Conservation (phyloP, 2,797 vertebrate genomes). For the Psittacula derbiana region DNA sequence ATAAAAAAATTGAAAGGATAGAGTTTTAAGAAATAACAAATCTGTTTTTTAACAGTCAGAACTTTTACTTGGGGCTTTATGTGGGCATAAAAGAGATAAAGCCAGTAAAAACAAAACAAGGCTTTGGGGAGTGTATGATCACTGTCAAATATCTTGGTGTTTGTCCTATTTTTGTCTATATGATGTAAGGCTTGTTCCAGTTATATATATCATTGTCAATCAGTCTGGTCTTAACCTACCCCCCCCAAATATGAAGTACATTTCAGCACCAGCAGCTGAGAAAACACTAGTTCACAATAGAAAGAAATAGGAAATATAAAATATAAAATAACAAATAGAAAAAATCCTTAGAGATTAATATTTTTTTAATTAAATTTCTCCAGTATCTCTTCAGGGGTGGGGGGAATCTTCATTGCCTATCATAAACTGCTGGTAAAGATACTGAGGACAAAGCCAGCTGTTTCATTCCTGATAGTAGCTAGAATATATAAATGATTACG, state of each 20-base stretch:
- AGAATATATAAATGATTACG: neutral
- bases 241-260: neutral
- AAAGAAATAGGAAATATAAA: neutral
- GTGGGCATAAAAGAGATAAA: neutral
- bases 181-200: neutral
- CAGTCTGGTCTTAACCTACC: neutral
- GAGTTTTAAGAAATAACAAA: neutral
- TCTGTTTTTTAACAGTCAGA: neutral
- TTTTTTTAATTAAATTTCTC: neutral
- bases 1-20: neutral
- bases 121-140: neutral
- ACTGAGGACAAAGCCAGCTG: neutral
- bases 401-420: neutral
- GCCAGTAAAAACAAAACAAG: neutral
- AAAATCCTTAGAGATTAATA: neutral
- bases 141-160: neutral
- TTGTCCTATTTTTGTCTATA: neutral
- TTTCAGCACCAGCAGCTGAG: neutral
- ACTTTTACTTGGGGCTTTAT: neutral
- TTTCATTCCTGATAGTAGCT: neutral
- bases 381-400: neutral
- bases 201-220: neutral
- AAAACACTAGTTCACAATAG: neutral
- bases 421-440: neutral
- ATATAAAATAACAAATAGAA: neutral